Conservation (phyloP, 2,888 invertebrate genomes). For the Epinotia nisella region DNA sequence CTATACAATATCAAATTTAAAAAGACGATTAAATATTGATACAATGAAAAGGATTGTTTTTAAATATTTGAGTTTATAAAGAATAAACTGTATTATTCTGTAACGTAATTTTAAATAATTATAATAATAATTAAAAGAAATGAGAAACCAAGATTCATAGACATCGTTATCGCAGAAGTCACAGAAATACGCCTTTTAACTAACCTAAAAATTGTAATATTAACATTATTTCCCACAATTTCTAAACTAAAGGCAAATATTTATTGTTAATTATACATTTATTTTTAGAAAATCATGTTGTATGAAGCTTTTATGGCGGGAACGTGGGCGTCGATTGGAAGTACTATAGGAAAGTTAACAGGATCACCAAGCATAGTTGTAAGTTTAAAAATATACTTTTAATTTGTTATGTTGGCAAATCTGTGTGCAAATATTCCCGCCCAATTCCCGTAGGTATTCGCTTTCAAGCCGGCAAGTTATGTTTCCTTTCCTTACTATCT, state of each 20-base stretch:
- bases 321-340: conserved; percentile 85
- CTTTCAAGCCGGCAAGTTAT: no score
- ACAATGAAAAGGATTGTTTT: not conserved
- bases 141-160: no score
- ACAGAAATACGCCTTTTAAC: not conserved
- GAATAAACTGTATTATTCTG: not conserved
- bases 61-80: not conserved
- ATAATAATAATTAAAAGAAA: no score
- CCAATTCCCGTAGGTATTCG: not conserved
- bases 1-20: not conserved
- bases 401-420: not conserved
- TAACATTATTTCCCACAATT: not conserved
- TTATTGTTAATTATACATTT: no score
- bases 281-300: conserved; percentile 61
- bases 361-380: conserved; percentile 74
- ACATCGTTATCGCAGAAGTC: not conserved
- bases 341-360: conserved; percentile 87
- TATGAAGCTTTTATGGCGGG: conserved; percentile 85
- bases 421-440: not conserved
- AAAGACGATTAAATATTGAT: not conserved
- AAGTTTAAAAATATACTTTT: conserved; percentile 50
- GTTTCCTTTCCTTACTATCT: no score
- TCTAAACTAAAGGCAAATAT: not conserved
- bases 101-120: no score
- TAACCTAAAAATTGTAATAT: conserved; percentile 27